Conservation (phyloP, 2,113 vertebrate species). For the Pteropus alecto region DNA sequence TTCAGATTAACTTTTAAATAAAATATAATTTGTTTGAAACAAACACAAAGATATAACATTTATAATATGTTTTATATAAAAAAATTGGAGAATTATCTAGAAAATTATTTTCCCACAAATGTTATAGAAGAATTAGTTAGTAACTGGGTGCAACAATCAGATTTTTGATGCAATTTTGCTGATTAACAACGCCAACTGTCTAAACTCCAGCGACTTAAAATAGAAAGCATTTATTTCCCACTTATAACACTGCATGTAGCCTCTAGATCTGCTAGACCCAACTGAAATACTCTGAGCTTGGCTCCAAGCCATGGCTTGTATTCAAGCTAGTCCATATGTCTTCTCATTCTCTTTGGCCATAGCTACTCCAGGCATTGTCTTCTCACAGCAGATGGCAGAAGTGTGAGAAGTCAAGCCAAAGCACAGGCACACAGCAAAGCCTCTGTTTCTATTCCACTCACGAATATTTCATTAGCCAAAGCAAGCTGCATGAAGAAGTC, state of each 20-base stretch:
- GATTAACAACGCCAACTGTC: neutral
- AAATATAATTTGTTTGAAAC: neutral
- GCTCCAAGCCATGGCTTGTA: neutral
- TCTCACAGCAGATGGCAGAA: neutral
- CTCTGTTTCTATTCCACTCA: neutral
- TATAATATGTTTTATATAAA: neutral
- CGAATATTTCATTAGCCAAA: neutral
- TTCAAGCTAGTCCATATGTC: neutral
- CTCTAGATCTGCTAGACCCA: neutral
- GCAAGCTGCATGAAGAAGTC: neutral
- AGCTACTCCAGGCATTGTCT: neutral
- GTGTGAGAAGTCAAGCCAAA: neutral
- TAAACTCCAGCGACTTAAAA: neutral
- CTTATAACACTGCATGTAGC: neutral
- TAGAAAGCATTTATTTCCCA: neutral
- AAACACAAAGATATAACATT: neutral
- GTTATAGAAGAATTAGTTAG: neutral
- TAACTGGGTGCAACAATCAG: neutral
- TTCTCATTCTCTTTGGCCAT: neutral
- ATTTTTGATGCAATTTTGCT: neutral
- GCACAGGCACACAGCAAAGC: neutral
- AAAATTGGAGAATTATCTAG: neutral
- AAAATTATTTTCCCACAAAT: neutral
- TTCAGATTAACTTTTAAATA: slow-evolving; percentile 10
- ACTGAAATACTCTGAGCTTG: neutral